Percentiles rank a stretch among this genome's conserved stretches.
These are phyloP conservation scores for Drosophila barbarae DNA, from an alignment of 2,888 invertebrate species.

Conservation along the genomic window DNA sequence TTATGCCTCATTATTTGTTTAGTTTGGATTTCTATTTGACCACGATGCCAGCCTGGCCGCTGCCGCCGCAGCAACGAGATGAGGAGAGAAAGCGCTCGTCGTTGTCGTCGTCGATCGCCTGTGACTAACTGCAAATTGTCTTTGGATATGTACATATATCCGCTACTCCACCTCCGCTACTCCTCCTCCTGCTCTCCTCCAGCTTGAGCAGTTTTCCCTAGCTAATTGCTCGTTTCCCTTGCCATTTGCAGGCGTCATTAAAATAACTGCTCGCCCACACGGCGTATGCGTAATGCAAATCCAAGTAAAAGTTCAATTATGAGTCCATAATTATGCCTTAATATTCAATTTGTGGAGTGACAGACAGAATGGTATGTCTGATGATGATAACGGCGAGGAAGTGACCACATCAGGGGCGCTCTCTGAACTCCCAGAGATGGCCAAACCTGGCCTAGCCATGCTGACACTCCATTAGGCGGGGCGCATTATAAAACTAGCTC, in stretches of 20 bases:
- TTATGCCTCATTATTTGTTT: too few relatives aligned
- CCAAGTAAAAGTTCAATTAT: slow-evolving; percentile 63
- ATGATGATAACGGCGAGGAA: slow-evolving; percentile 16
- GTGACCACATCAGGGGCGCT: slow-evolving; percentile 20
- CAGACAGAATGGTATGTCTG: slow-evolving; percentile 2
- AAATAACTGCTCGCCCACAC: slow-evolving; percentile 59
- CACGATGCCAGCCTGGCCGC: too few relatives aligned
- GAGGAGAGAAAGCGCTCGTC: slow-evolving; percentile 41
- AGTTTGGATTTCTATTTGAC: too few relatives aligned
- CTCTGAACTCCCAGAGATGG: slow-evolving; percentile 30
- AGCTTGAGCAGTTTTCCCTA: slow-evolving; percentile 35
- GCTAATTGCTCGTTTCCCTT: slow-evolving; percentile 42
- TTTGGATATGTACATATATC: slow-evolving; percentile 17
- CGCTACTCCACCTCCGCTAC: slow-evolving; percentile 1
- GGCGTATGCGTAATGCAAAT: slow-evolving; percentile 54
- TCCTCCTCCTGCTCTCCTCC: slow-evolving; percentile 18
- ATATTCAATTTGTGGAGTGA: slow-evolving; percentile 3
- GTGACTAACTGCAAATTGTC: slow-evolving; percentile 41
- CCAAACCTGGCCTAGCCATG: slow-evolving; percentile 44
- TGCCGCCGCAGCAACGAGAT: slow-evolving; percentile 41
- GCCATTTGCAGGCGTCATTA: slow-evolving; percentile 53
- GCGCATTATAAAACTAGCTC: slow-evolving; percentile 53
- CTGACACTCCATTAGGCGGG: slow-evolving; percentile 45
- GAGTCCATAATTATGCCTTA: slow-evolving; percentile 7
- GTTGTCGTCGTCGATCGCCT: slow-evolving; percentile 21